Base-by-base conservation (phyloP, 1,140 invertebrate genomes). In the Cydia amplana region DNA sequence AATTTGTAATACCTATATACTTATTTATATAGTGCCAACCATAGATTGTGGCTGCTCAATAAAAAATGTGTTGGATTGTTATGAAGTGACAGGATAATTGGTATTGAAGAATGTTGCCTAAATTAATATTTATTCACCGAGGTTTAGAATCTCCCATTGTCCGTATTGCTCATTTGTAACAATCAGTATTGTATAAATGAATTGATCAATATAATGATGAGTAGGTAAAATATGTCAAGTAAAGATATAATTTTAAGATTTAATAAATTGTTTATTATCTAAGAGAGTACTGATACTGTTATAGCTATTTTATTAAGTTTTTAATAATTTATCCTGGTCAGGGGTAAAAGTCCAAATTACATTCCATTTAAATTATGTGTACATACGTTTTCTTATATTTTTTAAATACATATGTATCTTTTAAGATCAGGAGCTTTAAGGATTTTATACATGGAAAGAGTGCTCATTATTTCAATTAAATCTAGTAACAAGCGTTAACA, bases 301-400 rank as follows among this genome's bases (percentile, higher is more conserved):
- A 77, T 55, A 73, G 67, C 74, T 82, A 76, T 76, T 63, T 78
- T 77, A 79, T 70, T 70, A 70, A 70, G 65, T 70, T 70, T 67
- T 18, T 40, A 65, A 32, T 32, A 32, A 70, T 40, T 10, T 60
- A 60, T 83, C 78, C 81, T 85, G 78, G 79, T 79, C 78, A 82
- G 84, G 78, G 80, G 83, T 90, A 82, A 82, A 82, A 90, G 88
- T 91, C 88, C 85, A 90, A 86, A 83, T 85, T 86, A 91, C 90
- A 92, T 92, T 92, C 90, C 90, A 90, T 83, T 85, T 88, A 84
- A 89, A 84, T 87, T 87, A 76, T 87, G 79, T 89, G 85, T 90
- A 86, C 75, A 88, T 89, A 89, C 79, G 81, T 79, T 80, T 60
- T 76, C 72, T 40, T 83, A 77, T 79, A 79, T 49, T 76, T 73